These are phyloP conservation scores for Brevimyrus niger DNA, from an alignment of 2,113 vertebrate species.

Conservation along the genomic window DNA sequence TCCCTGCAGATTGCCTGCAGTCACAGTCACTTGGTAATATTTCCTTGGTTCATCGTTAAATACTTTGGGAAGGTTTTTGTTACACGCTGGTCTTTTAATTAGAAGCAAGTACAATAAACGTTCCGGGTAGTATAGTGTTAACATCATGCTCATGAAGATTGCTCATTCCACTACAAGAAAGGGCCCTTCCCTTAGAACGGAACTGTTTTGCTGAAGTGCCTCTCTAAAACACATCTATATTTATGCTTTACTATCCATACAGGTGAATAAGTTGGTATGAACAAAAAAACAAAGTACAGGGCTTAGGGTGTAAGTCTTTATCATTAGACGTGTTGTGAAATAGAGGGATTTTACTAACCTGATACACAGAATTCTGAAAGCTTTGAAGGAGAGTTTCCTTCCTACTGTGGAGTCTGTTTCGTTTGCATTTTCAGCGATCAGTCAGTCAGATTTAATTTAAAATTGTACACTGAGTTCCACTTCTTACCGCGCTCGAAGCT, in stretches of 20 bases:
- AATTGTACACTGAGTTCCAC: neutral
- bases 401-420: neutral
- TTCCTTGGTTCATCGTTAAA: neutral
- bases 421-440: neutral
- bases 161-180: neutral
- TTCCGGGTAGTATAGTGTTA: neutral
- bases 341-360: neutral
- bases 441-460: constrained; percentile 2
- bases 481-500: neutral
- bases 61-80: neutral
- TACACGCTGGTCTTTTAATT: neutral
- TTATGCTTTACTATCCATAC: neutral
- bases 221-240: neutral
- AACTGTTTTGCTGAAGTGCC: neutral
- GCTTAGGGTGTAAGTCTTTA: neutral
- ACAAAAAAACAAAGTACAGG: neutral
- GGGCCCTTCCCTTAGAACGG: neutral
- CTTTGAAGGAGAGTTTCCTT: neutral
- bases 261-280: neutral
- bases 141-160: neutral
- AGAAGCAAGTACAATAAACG: neutral
- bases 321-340: neutral
- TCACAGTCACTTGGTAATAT: neutral
- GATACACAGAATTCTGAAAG: neutral
- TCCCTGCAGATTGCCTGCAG: neutral